Conservation (phyloP, 2,113 vertebrate species). For the Thamnophis sirtalis region DNA sequence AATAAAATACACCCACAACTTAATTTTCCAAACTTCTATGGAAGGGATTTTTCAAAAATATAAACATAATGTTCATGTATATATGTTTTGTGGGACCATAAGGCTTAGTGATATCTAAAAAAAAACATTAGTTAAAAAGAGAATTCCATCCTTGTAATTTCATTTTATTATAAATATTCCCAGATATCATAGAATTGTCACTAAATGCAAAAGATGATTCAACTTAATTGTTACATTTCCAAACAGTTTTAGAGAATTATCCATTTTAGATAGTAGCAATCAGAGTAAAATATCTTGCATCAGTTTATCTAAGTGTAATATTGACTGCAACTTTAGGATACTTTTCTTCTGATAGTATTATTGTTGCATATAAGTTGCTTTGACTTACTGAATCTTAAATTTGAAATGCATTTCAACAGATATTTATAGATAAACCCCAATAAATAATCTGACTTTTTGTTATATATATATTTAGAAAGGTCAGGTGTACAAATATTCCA, state of each 20-base stretch:
- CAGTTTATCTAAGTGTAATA: neutral
- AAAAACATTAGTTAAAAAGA: neutral
- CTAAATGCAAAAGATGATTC: neutral
- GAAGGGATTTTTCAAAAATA: neutral
- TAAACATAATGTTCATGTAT: neutral
- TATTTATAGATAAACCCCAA: neutral
- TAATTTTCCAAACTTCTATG: neutral
- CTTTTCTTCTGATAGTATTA: neutral
- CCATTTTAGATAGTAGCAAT: neutral
- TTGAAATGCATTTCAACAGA: neutral
- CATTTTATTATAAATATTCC: neutral
- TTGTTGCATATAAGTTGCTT: neutral
- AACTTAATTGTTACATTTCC: neutral
- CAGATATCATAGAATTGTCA: neutral
- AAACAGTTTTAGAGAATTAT: neutral
- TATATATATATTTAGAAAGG: neutral
- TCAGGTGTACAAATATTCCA: neutral
- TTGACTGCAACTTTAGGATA: neutral
- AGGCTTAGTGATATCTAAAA: neutral
- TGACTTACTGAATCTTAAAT: neutral
- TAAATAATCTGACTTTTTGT: neutral
- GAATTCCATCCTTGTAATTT: neutral
- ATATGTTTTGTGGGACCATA: neutral
- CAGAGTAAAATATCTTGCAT: neutral
- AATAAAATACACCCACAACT: neutral